These are phyloP conservation scores for Brachirus orientalis DNA, from an alignment of 2,113 vertebrate species.

Conservation along the genomic window DNA sequence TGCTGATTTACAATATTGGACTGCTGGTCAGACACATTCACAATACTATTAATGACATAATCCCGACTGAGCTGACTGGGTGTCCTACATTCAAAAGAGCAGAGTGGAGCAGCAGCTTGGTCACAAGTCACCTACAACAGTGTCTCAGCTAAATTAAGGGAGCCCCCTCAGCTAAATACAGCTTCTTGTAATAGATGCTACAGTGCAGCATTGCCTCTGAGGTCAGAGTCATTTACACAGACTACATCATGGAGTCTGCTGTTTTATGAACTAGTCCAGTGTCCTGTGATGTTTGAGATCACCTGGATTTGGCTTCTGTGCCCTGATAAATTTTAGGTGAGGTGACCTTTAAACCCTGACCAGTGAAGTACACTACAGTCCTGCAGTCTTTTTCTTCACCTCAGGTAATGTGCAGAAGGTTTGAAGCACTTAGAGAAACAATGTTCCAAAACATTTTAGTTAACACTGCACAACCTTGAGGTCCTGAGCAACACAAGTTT, in stretches of 20 bases:
- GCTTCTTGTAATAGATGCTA: conserved; percentile 46
- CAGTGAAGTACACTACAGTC: not conserved
- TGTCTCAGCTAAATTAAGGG: conserved; percentile 42
- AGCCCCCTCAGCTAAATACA: conserved; percentile 43
- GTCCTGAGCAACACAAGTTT: not conserved
- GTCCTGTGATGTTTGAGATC: not conserved
- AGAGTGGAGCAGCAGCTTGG: conserved; percentile 14
- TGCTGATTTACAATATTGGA: no score
- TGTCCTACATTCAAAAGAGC: conserved; percentile 49
- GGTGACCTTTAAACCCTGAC: no score
- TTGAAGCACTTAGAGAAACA: not conserved
- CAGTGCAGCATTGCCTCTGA: not conserved
- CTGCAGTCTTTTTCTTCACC: not conserved
- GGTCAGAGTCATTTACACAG: conserved; percentile 32
- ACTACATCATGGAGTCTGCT: not conserved
- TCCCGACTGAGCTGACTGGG: conserved; percentile 21
- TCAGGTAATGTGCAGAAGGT: not conserved
- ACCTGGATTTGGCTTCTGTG: no score
- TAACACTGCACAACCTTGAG: not conserved
- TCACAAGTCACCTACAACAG: conserved; percentile 47
- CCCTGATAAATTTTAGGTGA: no score
- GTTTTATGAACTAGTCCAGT: conserved; percentile 8
- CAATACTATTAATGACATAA: not conserved
- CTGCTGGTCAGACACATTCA: not conserved
- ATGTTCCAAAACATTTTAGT: no score